phyloP scores from a whole-genome alignment of 2,113 vertebrate species.

The Tragelaphus buxtoni region DNA sequence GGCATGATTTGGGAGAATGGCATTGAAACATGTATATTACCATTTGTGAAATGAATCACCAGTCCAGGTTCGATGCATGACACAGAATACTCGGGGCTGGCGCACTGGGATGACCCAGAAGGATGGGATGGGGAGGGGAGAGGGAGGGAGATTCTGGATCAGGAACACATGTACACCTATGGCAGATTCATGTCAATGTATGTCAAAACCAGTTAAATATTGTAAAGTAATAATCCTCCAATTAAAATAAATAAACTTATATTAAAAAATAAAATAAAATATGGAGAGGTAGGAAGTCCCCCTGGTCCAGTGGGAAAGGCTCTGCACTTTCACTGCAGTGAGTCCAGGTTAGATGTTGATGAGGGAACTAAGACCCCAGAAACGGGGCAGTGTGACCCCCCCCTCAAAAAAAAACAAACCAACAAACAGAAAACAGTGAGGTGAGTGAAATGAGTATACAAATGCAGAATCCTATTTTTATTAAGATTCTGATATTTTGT shows the following conservation, averaged over 20 bases:
- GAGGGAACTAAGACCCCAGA: background rate
- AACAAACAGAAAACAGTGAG: background rate
- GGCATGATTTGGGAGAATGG: too few species aligned
- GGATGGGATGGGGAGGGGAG: too few species aligned
- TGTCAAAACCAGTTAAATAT: too few species aligned
- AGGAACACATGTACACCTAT: too few species aligned
- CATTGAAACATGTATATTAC: too few species aligned
- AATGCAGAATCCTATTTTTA: background rate
- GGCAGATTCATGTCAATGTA: too few species aligned
- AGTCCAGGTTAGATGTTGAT: background rate
- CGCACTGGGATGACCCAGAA: too few species aligned
- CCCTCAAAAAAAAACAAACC: background rate
- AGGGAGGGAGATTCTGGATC: fast-evolving
- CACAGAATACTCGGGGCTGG: too few species aligned
- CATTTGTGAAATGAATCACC: too few species aligned
- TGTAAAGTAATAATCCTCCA: too few species aligned
- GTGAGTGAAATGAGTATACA: background rate
- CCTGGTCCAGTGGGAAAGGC: background rate
- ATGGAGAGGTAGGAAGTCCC: background rate
- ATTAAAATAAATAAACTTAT: too few species aligned
- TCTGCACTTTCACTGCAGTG: background rate
- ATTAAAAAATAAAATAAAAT: background rate
- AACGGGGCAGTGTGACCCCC: background rate
- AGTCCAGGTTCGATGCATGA: too few species aligned
- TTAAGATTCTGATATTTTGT: background rate